Conservation (phyloP, 2,113 vertebrate genomes). For the Sialia sialis region DNA sequence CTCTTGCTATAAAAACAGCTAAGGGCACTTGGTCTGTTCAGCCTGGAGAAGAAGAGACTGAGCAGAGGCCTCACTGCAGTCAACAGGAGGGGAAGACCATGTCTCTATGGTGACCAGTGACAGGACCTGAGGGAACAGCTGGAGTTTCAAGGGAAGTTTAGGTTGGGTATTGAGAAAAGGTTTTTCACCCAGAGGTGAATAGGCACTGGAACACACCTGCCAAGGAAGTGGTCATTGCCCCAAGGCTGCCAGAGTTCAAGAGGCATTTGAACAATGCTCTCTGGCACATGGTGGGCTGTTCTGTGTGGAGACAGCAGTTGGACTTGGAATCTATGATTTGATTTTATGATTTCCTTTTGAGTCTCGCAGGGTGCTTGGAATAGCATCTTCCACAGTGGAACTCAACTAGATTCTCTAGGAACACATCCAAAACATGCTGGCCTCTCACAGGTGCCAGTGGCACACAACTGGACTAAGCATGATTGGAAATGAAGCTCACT, state of each 20-base stretch:
- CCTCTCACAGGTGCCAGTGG: accelerated
- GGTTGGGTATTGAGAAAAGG: background rate
- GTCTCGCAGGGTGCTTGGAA: background rate
- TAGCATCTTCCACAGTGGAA: background rate
- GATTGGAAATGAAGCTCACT: background rate
- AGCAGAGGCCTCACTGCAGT: background rate
- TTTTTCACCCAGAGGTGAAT: background rate
- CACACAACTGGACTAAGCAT: background rate
- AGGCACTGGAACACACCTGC: background rate
- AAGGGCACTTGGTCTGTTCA: background rate
- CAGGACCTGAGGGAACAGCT: accelerated
- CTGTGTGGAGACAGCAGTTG: background rate
- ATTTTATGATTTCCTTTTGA: background rate
- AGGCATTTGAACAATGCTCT: background rate
- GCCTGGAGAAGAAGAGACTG: background rate
- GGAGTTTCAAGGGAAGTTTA: background rate
- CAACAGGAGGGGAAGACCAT: background rate
- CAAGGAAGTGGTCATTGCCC: background rate
- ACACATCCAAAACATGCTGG: accelerated
- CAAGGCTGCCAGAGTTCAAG: background rate
- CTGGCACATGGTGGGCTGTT: background rate
- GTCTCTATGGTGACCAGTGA: background rate
- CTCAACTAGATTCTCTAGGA: background rate
- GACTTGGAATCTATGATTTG: background rate
- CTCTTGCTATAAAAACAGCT: background rate